Percentiles rank a stretch among this genome's conserved stretches.
Evolutionary conservation across 2,888 invertebrate genomes (phyloP).

Genomic region (Macrostomum cliftonense): DNA sequence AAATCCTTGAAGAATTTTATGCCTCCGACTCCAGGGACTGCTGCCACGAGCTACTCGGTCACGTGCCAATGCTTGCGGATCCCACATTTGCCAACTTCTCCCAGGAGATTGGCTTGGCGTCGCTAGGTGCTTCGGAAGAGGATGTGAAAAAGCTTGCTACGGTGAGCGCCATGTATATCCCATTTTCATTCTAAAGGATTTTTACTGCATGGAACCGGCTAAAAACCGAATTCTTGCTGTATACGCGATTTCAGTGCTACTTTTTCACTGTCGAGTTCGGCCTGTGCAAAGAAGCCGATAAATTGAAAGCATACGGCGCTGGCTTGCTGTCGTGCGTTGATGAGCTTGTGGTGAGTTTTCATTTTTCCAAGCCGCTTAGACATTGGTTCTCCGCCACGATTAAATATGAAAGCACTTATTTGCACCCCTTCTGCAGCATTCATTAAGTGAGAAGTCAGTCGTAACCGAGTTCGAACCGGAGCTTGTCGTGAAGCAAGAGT

Average conservation of each 20-base stretch:
- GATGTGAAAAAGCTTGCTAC: conserved; percentile 84
- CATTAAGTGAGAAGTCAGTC: conserved; percentile 32
- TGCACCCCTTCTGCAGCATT: too few relatives aligned
- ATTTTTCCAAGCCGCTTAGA: too few relatives aligned
- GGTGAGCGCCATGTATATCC: too few relatives aligned
- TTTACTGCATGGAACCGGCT: too few relatives aligned
- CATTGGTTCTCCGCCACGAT: too few relatives aligned
- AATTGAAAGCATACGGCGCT: conserved; percentile 77
- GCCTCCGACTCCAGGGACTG: conserved; percentile 55
- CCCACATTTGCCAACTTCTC: conserved; percentile 92
- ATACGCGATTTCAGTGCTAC: conserved; percentile 68
- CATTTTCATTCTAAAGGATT: too few relatives aligned
- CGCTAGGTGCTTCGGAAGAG: conserved; percentile 78
- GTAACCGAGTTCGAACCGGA: conserved; percentile 82
- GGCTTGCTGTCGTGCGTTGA: conserved; percentile 84
- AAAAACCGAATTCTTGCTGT: too few relatives aligned
- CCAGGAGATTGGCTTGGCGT: conserved; percentile 84
- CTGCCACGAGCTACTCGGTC: conserved; percentile 85
- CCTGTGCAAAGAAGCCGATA: conserved; percentile 72
- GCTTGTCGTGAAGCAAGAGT: conserved; percentile 50
- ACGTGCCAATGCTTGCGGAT: conserved; percentile 85
- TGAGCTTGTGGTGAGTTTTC: conserved; percentile 54
- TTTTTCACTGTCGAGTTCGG: conserved; percentile 98
- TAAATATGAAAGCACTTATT: too few relatives aligned
- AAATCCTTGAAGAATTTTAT: conserved; percentile 2